A percentile compares a stretch with the other conserved stretches of the same genome.
phyloP scores from a whole-genome alignment of 2,888 invertebrate species.

The Horisme vitalbata region DNA sequence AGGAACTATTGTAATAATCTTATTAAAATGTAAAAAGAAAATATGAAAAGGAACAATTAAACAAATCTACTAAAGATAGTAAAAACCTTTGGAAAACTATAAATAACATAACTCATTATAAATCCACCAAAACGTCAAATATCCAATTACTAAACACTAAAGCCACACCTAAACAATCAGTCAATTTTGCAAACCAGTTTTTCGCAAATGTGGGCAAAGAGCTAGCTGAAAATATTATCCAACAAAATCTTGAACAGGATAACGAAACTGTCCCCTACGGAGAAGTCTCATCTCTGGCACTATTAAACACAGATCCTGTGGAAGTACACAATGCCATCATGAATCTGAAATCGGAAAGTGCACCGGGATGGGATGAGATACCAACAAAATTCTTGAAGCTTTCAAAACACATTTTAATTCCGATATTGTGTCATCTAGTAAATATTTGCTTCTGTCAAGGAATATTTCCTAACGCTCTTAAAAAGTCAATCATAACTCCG shows the following conservation, averaged over 20 bases:
- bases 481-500: conserved; percentile 20
- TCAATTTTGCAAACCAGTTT: neutral
- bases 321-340: conserved; percentile 11
- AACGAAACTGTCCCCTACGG: too few species aligned
- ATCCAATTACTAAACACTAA: neutral
- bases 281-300: conserved; percentile 9
- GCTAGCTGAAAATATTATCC: neutral
- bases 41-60: conserved; percentile 4
- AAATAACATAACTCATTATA: neutral
- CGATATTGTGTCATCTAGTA: conserved; percentile 14
- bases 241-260: too few species aligned
- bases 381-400: conserved; percentile 19
- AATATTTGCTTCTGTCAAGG: conserved; percentile 22
- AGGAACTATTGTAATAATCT: too few species aligned
- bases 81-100: conserved; percentile 6
- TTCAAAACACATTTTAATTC: conserved; percentile 6
- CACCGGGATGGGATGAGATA: conserved; percentile 25
- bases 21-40: too few species aligned
- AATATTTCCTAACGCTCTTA: conserved; percentile 19
- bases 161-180: neutral
- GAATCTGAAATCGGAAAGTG: conserved; percentile 18
- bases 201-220: neutral
- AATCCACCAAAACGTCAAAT: neutral
- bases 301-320: conserved; percentile 11
- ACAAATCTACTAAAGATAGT: neutral